Evolutionary conservation across 2,113 vertebrate genomes (phyloP).

Genomic region (Melanerpes aurifrons): DNA sequence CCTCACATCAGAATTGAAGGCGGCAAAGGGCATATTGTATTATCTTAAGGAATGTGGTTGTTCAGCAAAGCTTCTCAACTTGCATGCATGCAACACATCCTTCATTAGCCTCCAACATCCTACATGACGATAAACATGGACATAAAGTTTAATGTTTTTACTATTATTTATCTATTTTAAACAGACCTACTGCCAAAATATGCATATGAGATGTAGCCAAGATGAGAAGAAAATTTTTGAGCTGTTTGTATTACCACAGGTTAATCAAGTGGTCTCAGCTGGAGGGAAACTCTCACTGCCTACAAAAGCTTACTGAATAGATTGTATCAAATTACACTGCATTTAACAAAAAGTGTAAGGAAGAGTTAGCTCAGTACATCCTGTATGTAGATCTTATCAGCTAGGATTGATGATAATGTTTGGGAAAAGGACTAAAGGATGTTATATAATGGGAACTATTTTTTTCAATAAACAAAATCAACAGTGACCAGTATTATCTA

Average conservation of each 20-base stretch:
- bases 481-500: background rate
- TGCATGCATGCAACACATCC: background rate
- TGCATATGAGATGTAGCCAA: background rate
- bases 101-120: background rate
- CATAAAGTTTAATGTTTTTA: background rate
- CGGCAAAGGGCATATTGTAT: background rate
- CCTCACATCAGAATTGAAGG: background rate
- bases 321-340: background rate
- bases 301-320: background rate
- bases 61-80: background rate
- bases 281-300: background rate
- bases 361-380: background rate
- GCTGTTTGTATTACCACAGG: background rate
- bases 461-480: background rate
- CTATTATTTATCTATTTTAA: too few relatives aligned
- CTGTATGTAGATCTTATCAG: background rate
- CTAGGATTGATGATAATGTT: background rate
- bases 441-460: background rate
- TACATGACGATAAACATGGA: background rate
- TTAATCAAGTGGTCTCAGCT: background rate
- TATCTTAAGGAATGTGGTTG: background rate
- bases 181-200: background rate
- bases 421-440: background rate
- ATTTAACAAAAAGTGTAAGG: background rate
- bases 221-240: background rate